A percentile compares a stretch with the other conserved stretches of the same genome.
These are phyloP conservation scores for Masticophis lateralis DNA, from an alignment of 2,797 vertebrate species.

Conservation along the genomic window DNA sequence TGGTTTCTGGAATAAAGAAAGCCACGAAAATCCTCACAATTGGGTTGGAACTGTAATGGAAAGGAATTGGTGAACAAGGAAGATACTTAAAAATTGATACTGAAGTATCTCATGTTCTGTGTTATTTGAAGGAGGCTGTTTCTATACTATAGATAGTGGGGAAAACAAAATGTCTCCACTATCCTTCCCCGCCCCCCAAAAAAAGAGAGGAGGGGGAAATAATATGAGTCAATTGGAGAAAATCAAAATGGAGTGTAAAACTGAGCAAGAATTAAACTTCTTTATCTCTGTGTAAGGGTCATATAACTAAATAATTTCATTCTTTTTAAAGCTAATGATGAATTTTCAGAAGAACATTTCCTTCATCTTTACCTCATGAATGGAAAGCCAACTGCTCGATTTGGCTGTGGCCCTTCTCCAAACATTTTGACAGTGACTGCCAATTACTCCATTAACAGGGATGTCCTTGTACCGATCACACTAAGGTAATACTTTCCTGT, in stretches of 20 bases:
- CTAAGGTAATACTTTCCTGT: conserved; percentile 69
- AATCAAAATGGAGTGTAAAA: neutral
- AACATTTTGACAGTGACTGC: conserved; percentile 71
- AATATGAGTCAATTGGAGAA: neutral
- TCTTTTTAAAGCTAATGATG: conserved; percentile 75
- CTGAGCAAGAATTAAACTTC: neutral
- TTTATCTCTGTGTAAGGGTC: neutral
- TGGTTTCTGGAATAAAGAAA: neutral
- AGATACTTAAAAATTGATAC: neutral
- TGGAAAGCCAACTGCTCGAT: conserved; percentile 71
- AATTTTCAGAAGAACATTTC: conserved; percentile 76
- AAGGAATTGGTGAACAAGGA: neutral
- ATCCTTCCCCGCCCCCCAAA: neutral
- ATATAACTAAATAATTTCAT: conserved; percentile 4
- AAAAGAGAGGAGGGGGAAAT: neutral
- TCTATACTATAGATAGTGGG: neutral
- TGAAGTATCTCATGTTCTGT: neutral
- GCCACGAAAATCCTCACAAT: neutral
- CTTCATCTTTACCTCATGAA: conserved; percentile 83
- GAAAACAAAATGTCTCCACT: neutral
- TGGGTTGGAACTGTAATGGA: neutral
- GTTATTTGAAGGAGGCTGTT: neutral
- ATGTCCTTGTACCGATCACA: conserved; percentile 70
- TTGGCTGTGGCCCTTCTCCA: conserved; percentile 73
- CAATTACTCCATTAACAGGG: conserved; percentile 68